A percentile compares a stretch with the other conserved stretches of the same genome.
These are phyloP conservation scores for Apamea monoglypha DNA, from an alignment of 2,888 invertebrate species.

Conservation along the genomic window DNA sequence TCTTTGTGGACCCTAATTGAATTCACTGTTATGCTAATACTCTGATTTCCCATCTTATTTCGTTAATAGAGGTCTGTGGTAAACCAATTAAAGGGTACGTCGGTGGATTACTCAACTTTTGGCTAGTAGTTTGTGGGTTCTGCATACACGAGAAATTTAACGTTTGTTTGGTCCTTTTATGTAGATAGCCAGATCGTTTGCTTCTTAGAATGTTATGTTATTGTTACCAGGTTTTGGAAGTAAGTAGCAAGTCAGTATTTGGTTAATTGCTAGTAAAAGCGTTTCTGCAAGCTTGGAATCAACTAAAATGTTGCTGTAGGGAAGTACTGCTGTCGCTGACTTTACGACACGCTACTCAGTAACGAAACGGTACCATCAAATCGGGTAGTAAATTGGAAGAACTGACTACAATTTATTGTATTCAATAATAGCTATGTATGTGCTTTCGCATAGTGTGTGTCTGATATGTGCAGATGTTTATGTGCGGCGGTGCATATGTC, in stretches of 20 bases:
- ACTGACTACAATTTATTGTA: conserved; percentile 18
- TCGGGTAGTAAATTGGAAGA: neutral
- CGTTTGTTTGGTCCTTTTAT: conserved; percentile 76
- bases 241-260: neutral
- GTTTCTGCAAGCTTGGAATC: neutral
- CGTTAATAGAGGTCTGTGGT: conserved; percentile 90
- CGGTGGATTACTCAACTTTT: conserved; percentile 89
- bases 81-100: conserved; percentile 89
- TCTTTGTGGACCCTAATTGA: conserved; percentile 90
- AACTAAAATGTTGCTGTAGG: conserved; percentile 3
- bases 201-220: neutral
- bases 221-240: neutral
- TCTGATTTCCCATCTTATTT: conserved; percentile 90
- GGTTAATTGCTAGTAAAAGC: neutral
- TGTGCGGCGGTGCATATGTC: conserved; percentile 78
- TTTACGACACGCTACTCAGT: neutral
- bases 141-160: conserved; percentile 80
- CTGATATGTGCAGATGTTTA: conserved; percentile 67
- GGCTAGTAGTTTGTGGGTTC: conserved; percentile 83
- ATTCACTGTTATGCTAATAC: conserved; percentile 91
- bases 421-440: conserved; percentile 17
- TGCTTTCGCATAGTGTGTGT: conserved; percentile 38
- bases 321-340: no score
- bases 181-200: conserved; percentile 66
- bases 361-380: conserved; percentile 7